A percentile compares a stretch with the other conserved stretches of the same genome.
These are phyloP conservation scores for Latrodectus elegans DNA, from an alignment of 2,888 invertebrate genomes.

Conservation along the genomic window DNA sequence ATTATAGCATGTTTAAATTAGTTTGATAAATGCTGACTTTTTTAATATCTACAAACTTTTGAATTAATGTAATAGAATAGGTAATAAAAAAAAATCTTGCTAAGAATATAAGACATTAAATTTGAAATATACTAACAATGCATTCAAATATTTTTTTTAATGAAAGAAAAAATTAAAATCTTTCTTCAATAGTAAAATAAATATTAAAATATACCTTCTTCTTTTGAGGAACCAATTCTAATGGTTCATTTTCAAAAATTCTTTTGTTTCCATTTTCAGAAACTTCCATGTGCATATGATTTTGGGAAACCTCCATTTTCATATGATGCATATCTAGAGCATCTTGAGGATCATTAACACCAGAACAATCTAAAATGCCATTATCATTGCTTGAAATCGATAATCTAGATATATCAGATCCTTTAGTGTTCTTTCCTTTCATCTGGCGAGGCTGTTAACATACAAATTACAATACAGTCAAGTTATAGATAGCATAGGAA, in stretches of 20 bases:
- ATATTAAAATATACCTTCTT: slow-evolving; percentile 42
- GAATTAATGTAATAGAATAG: no score
- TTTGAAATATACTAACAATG: no score
- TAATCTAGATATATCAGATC: slow-evolving; percentile 52
- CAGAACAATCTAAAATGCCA: slow-evolving; percentile 47
- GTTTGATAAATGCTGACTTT: no score
- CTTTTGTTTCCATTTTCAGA: slow-evolving; percentile 40
- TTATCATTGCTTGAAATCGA: slow-evolving; percentile 52
- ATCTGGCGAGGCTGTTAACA: slow-evolving; percentile 65
- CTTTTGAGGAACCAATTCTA: slow-evolving; percentile 60
- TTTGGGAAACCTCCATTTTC: slow-evolving; percentile 45
- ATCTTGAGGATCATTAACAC: slow-evolving; percentile 37
- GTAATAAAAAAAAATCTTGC: no score
- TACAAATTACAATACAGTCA: no score
- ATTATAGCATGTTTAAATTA: no score
- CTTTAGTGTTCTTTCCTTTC: slow-evolving; percentile 69
- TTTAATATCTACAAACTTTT: no score
- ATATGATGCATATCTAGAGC: slow-evolving; percentile 42
- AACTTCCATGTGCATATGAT: slow-evolving; percentile 40
- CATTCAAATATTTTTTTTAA: no score
- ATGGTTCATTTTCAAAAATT: slow-evolving; percentile 56
- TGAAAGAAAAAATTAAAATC: no score
- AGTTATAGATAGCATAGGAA: no score
- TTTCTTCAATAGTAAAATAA: not conserved
- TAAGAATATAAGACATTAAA: no score